phyloP scores from a whole-genome alignment of 2,797 vertebrate species.

The Sebastes minor region DNA sequence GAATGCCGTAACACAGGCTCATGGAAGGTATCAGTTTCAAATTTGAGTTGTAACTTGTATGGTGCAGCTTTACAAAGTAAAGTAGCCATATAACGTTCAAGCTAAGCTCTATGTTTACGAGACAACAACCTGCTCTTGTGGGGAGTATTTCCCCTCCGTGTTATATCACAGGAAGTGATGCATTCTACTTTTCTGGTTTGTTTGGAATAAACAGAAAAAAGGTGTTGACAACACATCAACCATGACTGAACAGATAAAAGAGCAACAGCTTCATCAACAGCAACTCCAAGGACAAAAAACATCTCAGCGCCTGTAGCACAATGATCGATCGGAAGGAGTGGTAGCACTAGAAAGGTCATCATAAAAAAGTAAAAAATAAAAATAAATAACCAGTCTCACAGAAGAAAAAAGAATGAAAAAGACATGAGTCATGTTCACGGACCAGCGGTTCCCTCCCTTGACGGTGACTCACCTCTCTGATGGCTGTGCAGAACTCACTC shows the following conservation, averaged over 20 bases:
- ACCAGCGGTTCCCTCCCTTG: background rate
- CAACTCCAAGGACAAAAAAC: background rate
- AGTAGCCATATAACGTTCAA: too few relatives aligned
- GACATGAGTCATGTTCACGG: slow-evolving; percentile 21
- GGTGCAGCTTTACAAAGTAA: background rate
- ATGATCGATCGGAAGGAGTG: background rate
- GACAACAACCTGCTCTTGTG: background rate
- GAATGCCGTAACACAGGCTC: background rate
- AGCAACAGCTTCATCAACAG: background rate
- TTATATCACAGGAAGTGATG: background rate
- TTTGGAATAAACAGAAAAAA: background rate
- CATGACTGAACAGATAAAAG: background rate
- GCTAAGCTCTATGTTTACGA: background rate
- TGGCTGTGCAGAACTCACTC: slow-evolving; percentile 99
- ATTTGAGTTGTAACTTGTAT: background rate
- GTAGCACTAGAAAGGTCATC: slow-evolving; percentile 5
- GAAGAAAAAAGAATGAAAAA: background rate
- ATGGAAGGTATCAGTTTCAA: background rate
- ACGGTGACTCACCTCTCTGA: slow-evolving; percentile 92
- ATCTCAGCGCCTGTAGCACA: background rate
- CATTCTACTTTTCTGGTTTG: background rate
- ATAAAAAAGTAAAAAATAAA: background rate
- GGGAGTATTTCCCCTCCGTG: background rate
- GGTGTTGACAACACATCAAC: background rate
- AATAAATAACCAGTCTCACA: background rate